phyloP scores from a whole-genome alignment of 2,888 invertebrate species.

The Amphipoea lucens region DNA sequence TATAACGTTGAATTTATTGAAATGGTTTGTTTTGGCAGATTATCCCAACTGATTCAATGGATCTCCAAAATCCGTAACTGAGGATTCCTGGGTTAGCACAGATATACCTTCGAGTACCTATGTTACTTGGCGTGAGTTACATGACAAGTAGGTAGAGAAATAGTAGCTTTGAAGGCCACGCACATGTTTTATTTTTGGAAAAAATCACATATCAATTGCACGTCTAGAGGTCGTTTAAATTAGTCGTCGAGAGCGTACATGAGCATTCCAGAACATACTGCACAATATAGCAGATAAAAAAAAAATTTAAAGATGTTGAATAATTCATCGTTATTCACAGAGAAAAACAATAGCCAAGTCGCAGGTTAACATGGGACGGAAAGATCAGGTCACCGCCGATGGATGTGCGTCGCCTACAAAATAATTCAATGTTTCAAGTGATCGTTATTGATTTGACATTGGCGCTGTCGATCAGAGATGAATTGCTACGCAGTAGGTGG shows the following conservation, averaged over 20 bases:
- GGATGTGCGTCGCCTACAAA: constrained; percentile 75
- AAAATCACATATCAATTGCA: background rate
- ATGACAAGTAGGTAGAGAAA: background rate
- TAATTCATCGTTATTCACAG: constrained; percentile 21
- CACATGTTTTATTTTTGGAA: background rate
- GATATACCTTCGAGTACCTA: too few species aligned
- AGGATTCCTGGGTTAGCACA: background rate
- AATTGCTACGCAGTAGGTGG: constrained; percentile 68
- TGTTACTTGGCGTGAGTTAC: background rate
- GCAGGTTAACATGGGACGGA: constrained; percentile 47
- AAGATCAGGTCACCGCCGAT: constrained; percentile 70
- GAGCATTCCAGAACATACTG: constrained; percentile 4
- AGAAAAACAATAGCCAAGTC: constrained; percentile 37
- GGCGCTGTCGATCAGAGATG: constrained; percentile 77
- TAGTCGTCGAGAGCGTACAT: background rate
- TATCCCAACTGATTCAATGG: background rate
- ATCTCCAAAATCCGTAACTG: background rate
- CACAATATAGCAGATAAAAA: background rate
- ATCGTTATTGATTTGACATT: constrained; percentile 85
- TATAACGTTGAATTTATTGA: constrained; percentile 1
- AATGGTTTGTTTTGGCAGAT: constrained; percentile 17
- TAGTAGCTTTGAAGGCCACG: background rate
- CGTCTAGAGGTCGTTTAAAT: constrained; percentile 7
- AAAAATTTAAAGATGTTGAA: background rate
- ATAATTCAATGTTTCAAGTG: constrained; percentile 75